These are phyloP conservation scores for Mayetiola destructor DNA, from an alignment of 2,888 invertebrate species.

Conservation along the genomic window DNA sequence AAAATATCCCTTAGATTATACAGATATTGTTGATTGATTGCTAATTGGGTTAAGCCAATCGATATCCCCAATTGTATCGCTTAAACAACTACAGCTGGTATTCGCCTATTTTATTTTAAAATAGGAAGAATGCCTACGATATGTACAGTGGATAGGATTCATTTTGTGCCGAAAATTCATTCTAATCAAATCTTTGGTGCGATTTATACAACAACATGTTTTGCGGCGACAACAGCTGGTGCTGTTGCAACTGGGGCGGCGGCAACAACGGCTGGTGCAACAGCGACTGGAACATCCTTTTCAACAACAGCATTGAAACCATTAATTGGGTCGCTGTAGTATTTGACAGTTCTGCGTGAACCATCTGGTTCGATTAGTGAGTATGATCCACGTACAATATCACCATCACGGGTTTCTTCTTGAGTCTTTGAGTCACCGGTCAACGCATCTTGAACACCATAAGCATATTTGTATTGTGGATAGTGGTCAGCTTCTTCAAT, in stretches of 20 bases:
- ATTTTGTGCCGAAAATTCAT: no score
- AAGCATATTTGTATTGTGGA: slow-evolving; percentile 37
- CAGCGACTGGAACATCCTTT: slow-evolving; percentile 32
- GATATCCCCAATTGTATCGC: no score
- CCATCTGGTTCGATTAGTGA: slow-evolving; percentile 38
- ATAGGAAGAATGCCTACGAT: slow-evolving; percentile 13
- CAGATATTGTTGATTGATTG: no score
- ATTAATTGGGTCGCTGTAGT: slow-evolving; percentile 36
- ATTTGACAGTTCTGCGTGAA: slow-evolving; percentile 36
- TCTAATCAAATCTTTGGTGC: slow-evolving; percentile 16
- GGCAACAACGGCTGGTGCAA: slow-evolving; percentile 24
- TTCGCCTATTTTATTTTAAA: neutral
- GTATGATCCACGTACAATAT: slow-evolving; percentile 38
- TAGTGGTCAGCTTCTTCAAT: slow-evolving; percentile 34
- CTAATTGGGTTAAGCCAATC: no score
- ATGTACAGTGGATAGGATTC: no score
- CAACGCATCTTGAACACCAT: slow-evolving; percentile 36
- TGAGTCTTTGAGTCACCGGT: slow-evolving; percentile 39
- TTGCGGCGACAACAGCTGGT: slow-evolving; percentile 25
- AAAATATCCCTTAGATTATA: no score
- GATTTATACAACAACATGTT: neutral
- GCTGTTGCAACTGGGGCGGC: slow-evolving; percentile 29
- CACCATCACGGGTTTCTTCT: slow-evolving; percentile 37
- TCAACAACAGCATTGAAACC: slow-evolving; percentile 39
- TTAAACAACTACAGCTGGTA: neutral